Base-by-base conservation (phyloP, 2,888 invertebrate species). In the Cremastinae sp. region DNA sequence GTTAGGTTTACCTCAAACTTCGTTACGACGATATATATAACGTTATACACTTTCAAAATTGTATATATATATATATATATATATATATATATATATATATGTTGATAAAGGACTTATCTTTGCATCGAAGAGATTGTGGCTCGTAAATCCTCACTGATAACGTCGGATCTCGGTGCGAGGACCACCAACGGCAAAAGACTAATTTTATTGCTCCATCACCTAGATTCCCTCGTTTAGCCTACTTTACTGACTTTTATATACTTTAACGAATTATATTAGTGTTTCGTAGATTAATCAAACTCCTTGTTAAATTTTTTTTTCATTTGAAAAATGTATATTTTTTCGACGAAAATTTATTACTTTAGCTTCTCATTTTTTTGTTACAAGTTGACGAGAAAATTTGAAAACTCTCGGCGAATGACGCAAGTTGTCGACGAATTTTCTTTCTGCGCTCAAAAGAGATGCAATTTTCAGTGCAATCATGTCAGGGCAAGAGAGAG, bases 141-240 rank as follows among this genome's bases (percentile, higher is more conserved):
- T 43, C 59, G 34, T 61, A 49, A 71, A 71, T 66, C 47, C 22
- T 49, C 41, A 12, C 47, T n/a, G 62, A 64, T 74, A 69, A 64
- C 36, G 22, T 22, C n/a, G 10, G 43, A 69, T 69, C 12, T 74
- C 36, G 45, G 12, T 34, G 51, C 54, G 18, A 66, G 8, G 28
- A 28, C 28, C 28, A 28, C 36, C 20, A 56, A 4, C 7, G n/a
- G 9, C 18, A 10, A 12, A 5, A 3, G 12, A 9, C 16, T 22
- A 41, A 47, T 18, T 18, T 28, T 59, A 59, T 28, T 10, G 22
- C 41, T 5, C 45, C 5, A 45, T 12, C 45, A 1, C 12, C 45
- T 45, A n/a, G 16, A 47, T 1, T 16, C 5, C 22, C 5, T 28
- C 28, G 16, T n/a, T 18, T 43, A 47, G 34, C 61, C 16, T 34